Evolutionary conservation across 2,888 invertebrate genomes (phyloP).

Genomic region (Octodonta nipae): DNA sequence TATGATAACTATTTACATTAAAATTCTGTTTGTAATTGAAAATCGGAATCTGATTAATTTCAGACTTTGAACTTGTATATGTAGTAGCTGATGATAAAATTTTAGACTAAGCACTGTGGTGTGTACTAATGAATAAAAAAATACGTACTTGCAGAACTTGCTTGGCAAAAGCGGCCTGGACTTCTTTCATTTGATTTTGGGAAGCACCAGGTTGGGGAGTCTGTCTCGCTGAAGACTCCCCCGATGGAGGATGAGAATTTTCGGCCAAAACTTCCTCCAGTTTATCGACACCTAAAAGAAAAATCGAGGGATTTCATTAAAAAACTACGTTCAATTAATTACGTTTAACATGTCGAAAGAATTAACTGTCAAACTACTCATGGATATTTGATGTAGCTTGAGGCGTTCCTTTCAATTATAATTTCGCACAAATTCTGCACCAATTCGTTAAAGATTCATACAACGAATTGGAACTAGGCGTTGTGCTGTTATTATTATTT

Average conservation of each 20-base stretch:
- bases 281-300: constrained; percentile 30
- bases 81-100: too few species aligned
- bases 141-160: constrained; percentile 22
- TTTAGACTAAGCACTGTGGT: too few species aligned
- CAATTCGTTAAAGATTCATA: constrained; percentile 1
- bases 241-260: constrained; percentile 33
- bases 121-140: too few species aligned
- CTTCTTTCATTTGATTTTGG: constrained; percentile 24
- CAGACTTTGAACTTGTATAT: too few species aligned
- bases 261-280: constrained; percentile 33
- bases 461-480: too few species aligned
- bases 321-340: constrained; percentile 2
- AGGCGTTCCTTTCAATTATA: constrained; percentile 6
- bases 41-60: too few species aligned
- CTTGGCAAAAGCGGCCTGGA: constrained; percentile 32
- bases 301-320: constrained; percentile 2
- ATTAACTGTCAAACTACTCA: constrained; percentile 7
- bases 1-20: too few species aligned
- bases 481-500: too few species aligned
- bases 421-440: constrained; percentile 5
- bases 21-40: too few species aligned
- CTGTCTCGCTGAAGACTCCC: constrained; percentile 38
- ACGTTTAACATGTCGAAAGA: constrained; percentile 3
- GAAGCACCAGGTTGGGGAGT: constrained; percentile 34
- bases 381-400: constrained; percentile 2